Base-by-base conservation (phyloP, 1,140 invertebrate genomes). In the Belonocnema kinseyi region DNA sequence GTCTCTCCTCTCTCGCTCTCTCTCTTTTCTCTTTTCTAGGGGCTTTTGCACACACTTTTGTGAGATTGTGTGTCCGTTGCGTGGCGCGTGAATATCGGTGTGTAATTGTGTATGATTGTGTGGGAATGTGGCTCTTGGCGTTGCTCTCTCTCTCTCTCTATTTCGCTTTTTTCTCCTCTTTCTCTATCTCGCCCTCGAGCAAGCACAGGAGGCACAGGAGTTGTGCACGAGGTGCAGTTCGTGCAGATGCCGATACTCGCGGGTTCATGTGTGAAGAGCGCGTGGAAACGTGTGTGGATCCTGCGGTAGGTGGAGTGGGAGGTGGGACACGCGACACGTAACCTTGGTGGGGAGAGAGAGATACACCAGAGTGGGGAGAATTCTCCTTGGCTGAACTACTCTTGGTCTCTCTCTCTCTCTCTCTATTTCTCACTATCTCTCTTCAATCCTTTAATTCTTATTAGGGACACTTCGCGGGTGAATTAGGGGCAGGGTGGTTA, bases 241-340 rank as follows among this genome's bases (percentile, higher is more conserved):
- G 61, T 66, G 61, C 61, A 79, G 80, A 82, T 76, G 83, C 85
- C 79, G 78, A 84, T 84, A 80, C 80, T 76, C 66, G 70, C 12
- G 26, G 46, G 40, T 50, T 21, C 14, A 17, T 66, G 54, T 75
- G 58, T 14, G 52, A 56, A 52, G 21, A 51, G 19, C 56, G 54
- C 73, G 58, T 14, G 52, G 56, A 52, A 33, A 46, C 50, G 75
- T 78, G 79, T 78, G 75, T 71, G 73, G 17, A 73, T 50, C 70
- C 61, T 66, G 75, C 73, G 80, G 81, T 77, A 84, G 83, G 80
- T 80, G 82, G 82, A 90, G 90, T 90, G 90, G 90, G 89, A 90
- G 88, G 83, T 84, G 83, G 83, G 89, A 90, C 90, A 91, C 90
- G 90, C 90, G 90, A 91, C 90, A 90, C 84, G 66, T 58, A 50